Conservation (phyloP, 2,888 invertebrate genomes). For the Philhelius pedissequus region DNA sequence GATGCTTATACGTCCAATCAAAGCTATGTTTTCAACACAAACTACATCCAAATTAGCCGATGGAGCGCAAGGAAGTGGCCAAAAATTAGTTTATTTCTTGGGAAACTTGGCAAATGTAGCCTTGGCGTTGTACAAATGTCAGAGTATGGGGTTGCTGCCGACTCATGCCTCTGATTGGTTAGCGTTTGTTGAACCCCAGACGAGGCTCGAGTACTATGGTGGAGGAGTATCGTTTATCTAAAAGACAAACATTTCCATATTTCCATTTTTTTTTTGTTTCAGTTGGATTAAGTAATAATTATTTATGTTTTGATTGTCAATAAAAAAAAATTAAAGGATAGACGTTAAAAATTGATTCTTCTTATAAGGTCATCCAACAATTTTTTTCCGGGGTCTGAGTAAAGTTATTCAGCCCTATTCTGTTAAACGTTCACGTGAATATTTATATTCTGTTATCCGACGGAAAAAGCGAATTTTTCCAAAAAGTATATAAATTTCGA, state of each 20-base stretch:
- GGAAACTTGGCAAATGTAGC: constrained; percentile 96
- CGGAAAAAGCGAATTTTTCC: no score
- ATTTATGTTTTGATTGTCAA: constrained; percentile 11
- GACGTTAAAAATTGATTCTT: neutral
- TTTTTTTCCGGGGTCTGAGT: no score
- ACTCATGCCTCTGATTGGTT: constrained; percentile 99
- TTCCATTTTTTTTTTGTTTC: constrained; percentile 34
- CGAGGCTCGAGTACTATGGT: constrained; percentile 90
- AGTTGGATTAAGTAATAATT: constrained; percentile 57
- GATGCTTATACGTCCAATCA: constrained; percentile 97
- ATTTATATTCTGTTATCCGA: no score
- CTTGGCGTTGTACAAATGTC: constrained; percentile 97
- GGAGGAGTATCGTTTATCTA: constrained; percentile 86
- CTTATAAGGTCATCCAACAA: no score
- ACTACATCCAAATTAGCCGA: constrained; percentile 96
- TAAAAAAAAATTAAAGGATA: neutral
- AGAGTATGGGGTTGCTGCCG: constrained; percentile 97
- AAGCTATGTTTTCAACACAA: constrained; percentile 94
- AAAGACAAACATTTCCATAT: neutral
- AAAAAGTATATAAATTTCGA: no score
- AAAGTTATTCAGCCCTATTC: no score
- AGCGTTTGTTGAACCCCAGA: constrained; percentile 96
- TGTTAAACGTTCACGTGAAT: no score
- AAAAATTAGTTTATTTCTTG: constrained; percentile 95
- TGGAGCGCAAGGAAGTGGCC: constrained; percentile 92